These are phyloP conservation scores for Eubucco bourcierii DNA, from an alignment of 2,113 vertebrate genomes.

Conservation along the genomic window DNA sequence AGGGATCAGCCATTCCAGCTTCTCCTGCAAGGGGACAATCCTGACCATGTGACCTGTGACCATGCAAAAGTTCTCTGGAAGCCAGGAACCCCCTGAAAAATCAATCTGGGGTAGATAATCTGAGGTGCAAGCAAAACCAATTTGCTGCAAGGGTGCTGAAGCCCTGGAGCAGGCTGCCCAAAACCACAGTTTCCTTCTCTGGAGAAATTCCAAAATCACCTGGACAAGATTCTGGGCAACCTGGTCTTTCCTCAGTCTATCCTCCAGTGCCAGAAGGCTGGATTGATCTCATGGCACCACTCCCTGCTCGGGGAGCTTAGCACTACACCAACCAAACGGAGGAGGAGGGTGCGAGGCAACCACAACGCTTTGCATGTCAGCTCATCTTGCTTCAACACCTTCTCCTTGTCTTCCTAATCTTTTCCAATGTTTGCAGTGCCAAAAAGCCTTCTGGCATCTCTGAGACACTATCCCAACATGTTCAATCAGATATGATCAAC, in stretches of 20 bases:
- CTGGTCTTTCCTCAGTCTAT: too few species aligned
- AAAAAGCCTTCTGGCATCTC: not conserved
- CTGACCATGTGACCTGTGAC: not conserved
- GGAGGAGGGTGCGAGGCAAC: not conserved
- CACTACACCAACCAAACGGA: rapidly evolving
- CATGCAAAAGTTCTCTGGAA: not conserved
- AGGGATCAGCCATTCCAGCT: not conserved
- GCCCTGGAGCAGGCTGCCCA: too few species aligned
- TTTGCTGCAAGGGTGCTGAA: too few species aligned
- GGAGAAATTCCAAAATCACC: too few species aligned
- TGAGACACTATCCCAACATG: not conserved
- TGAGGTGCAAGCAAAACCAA: too few species aligned
- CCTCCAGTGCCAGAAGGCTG: not conserved
- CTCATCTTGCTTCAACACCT: not conserved
- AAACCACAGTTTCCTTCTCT: too few species aligned
- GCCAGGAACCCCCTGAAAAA: not conserved
- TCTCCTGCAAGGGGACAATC: not conserved
- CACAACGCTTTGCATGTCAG: rapidly evolving
- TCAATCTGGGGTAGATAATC: not conserved
- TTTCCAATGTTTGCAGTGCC: not conserved
- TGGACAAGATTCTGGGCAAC: too few species aligned
- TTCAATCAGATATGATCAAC: not conserved
- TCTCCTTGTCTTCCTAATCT: not conserved
- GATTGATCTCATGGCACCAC: not conserved
- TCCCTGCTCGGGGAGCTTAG: not conserved